Evolutionary conservation across 2,888 invertebrate genomes (phyloP), one percentile per base, ranked within the genome.

Genomic region (Lasioglossum calceatum): DNA sequence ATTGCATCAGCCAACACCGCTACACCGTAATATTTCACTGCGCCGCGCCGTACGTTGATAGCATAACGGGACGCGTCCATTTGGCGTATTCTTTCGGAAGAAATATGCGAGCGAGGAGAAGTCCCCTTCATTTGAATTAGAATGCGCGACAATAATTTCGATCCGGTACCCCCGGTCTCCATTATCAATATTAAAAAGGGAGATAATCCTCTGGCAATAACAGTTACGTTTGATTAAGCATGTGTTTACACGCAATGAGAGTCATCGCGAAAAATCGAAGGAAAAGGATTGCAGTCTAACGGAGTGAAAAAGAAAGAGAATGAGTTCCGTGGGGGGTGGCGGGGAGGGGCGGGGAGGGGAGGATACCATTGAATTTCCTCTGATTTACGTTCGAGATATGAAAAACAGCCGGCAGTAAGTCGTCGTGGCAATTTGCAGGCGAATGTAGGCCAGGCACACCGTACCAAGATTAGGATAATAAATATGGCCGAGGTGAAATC

Each of bases 401-500:
- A 86, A 89, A 88, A 90, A 89, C 80, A 82, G 81, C 87, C 75
- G 76, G 82, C 80, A 77, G 89, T 77, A 75, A 82, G 81, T 84
- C 80, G 82, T 77, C 84, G 82, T 73, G 44, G 85, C 81, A 88
- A 90, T 90, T 89, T 88, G 82, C 77, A 61, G 79, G 75, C 70
- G 85, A 88, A 90, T 90, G 89, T 90, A 90, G 90, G 90, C 89
- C 89, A 87, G 81, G 54, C 64, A 71, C 67, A 82, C 71, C 75
- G 71, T 75, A 70, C 74, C 83, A 74, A 87, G 92, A 91, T 91
- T 92, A 91, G 88, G 90, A 87, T 91, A 92, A 92, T 91, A 91
- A 91, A 92, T 91, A 91, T 84, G 87, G 85, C 81, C 79, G 89
- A 88, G 89, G 91, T 90, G 92, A 91, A 92, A 92, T 92, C 90